Conservation (phyloP, 2,888 invertebrate genomes). For the Opisthograptis luteolata region DNA sequence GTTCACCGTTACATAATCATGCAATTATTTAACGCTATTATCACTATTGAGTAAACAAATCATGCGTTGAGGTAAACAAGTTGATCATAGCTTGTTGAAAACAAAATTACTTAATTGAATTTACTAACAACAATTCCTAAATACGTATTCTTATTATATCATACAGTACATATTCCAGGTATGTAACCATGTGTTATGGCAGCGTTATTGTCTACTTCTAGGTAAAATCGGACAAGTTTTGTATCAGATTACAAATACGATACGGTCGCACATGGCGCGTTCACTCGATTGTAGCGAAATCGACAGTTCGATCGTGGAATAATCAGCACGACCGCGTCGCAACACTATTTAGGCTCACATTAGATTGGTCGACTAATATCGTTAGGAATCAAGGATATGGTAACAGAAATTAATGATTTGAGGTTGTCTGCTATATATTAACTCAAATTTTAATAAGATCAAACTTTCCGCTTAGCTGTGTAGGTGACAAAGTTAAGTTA, state of each 20-base stretch:
- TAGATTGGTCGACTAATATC: slow-evolving; percentile 3
- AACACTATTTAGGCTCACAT: slow-evolving; percentile 36
- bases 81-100: too few species aligned
- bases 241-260: slow-evolving; percentile 70
- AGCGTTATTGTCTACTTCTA: slow-evolving; percentile 40
- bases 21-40: too few species aligned
- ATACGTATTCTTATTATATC: too few species aligned
- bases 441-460: too few species aligned
- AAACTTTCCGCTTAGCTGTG: too few species aligned
- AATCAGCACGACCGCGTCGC: slow-evolving; percentile 56
- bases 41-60: too few species aligned
- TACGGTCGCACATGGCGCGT: slow-evolving; percentile 65
- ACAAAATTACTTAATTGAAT: too few species aligned
- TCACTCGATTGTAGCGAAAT: slow-evolving; percentile 67
- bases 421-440: too few species aligned
- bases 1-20: too few species aligned
- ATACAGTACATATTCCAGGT: slow-evolving; percentile 9
- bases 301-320: slow-evolving; percentile 64
- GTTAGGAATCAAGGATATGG: not conserved
- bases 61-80: too few species aligned
- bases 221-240: slow-evolving; percentile 56
- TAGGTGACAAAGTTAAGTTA: too few species aligned
- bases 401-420: not conserved
- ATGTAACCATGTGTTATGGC: slow-evolving; percentile 26
- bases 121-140: too few species aligned